Base-by-base conservation (phyloP, 2,797 vertebrate species). In the Xyrichtys novacula region DNA sequence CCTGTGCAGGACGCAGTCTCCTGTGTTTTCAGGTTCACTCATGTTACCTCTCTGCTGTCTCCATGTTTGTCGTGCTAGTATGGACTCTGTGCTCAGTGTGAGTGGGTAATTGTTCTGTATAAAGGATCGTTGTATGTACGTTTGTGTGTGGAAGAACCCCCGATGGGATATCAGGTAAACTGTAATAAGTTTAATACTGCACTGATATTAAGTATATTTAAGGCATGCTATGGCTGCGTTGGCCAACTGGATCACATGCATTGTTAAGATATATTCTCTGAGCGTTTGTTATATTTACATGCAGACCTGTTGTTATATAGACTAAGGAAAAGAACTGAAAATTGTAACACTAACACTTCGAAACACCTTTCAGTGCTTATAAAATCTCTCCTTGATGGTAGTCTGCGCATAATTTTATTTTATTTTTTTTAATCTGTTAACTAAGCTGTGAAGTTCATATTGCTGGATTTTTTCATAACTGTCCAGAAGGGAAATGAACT, bases 21-120 rank as follows among this genome's bases (percentile, higher is more conserved):
- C 80, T 90, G 89, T 70, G 26, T 77, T 74, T 91, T 93, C 92
- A 92, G 92, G 91, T 93, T 85, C 71, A 81, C 88, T 91, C 80
- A 86, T 59, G 69, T 91, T 92, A 92, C 90, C 90, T 91, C 90
- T 87, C 66, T 10, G 58, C 81, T 60, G 58, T 85, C 80, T 86
- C 69, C 55, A 49, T 77, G 88, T 87, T 66, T 74, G 71, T 86
- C 39, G 73, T 89, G 75, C 70, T 83, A 20, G 73, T 88, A 76
- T 82, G 88, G 82, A 74, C 15, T 78, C 67, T 78, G 70, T 83
- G 74, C 76, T 85, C 46, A 1, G 85, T 73, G 78, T 56, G 85
- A 83, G 73, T 83, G 89, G 59, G 26, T 74, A 58, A 44, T 40
- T 81, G 81, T 87, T 66, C 65, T 77, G 81, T 88, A 60, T 63